Conservation (phyloP, 2,888 invertebrate species). For the Argyresthia goedartella region DNA sequence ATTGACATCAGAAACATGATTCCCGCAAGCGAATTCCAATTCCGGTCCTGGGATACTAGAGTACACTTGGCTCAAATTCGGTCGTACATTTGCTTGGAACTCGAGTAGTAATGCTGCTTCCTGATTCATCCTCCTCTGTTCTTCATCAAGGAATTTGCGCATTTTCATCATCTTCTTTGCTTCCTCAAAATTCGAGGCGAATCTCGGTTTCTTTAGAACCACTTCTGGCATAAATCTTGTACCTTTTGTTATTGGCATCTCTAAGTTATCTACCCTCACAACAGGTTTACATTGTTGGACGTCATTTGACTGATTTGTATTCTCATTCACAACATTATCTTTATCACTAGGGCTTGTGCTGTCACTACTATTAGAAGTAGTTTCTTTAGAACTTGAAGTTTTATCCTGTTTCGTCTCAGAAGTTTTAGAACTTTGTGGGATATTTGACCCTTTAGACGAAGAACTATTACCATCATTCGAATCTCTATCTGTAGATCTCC, state of each 20-base stretch:
- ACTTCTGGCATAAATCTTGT: constrained; percentile 58
- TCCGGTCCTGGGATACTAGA: constrained; percentile 62
- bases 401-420: constrained; percentile 51
- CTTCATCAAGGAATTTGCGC: constrained; percentile 73
- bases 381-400: constrained; percentile 50
- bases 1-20: constrained; percentile 4
- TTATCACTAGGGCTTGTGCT: constrained; percentile 67
- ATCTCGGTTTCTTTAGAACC: constrained; percentile 75
- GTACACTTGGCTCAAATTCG: constrained; percentile 58
- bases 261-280: constrained; percentile 48
- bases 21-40: constrained; percentile 56
- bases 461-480: constrained; percentile 79
- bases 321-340: constrained; percentile 29
- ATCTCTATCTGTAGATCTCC: constrained; percentile 83
- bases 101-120: constrained; percentile 58
- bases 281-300: constrained; percentile 34
- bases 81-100: constrained; percentile 61
- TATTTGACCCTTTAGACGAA: constrained; percentile 55
- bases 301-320: constrained; percentile 22
- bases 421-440: constrained; percentile 39
- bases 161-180: constrained; percentile 76
- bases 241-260: constrained; percentile 39
- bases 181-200: constrained; percentile 77
- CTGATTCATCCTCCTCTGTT: constrained; percentile 69
- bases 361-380: constrained; percentile 41